Evolutionary conservation across 2,113 vertebrate genomes (phyloP).

Genomic region (Nothobranchius kuhntae): DNA sequence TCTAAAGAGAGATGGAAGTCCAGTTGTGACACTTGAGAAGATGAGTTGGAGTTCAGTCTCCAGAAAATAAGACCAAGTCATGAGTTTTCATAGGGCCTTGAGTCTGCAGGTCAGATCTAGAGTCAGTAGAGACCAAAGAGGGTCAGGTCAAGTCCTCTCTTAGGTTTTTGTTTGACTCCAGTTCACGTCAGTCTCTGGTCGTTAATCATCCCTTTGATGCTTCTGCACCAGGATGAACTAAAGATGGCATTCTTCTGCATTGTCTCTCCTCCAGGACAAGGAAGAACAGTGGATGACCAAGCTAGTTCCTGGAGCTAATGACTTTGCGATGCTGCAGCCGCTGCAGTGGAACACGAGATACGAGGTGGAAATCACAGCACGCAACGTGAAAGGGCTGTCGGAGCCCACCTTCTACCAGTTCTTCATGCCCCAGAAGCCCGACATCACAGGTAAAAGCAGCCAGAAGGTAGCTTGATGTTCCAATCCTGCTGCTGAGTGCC

Average conservation of each 20-base stretch:
- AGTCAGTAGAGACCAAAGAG: too few relatives aligned
- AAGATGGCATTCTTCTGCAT: too few relatives aligned
- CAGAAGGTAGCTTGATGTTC: constrained; percentile 4
- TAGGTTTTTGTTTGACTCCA: too few relatives aligned
- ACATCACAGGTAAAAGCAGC: constrained; percentile 90
- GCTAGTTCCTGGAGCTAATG: constrained; percentile 90
- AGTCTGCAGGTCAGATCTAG: too few relatives aligned
- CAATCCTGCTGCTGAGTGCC: not conserved
- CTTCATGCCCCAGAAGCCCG: constrained; percentile 97
- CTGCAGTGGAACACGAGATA: constrained; percentile 97
- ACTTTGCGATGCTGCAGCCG: constrained; percentile 91
- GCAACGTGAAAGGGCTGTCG: constrained; percentile 93
- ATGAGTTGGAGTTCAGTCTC: too few relatives aligned
- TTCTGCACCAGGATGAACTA: not conserved
- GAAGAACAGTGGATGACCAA: constrained; percentile 98
- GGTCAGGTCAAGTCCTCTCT: too few relatives aligned
- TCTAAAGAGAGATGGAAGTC: too few relatives aligned
- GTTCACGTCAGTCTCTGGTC: not conserved
- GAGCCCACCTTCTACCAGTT: constrained; percentile 96
- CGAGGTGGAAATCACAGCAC: constrained; percentile 96
- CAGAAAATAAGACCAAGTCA: too few relatives aligned
- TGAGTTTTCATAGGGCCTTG: too few relatives aligned
- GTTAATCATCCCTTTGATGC: not conserved
- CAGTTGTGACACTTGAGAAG: too few relatives aligned
- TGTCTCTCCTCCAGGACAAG: constrained; percentile 85